Conservation (phyloP, 2,113 vertebrate genomes). For the Gymnarchus niloticus region DNA sequence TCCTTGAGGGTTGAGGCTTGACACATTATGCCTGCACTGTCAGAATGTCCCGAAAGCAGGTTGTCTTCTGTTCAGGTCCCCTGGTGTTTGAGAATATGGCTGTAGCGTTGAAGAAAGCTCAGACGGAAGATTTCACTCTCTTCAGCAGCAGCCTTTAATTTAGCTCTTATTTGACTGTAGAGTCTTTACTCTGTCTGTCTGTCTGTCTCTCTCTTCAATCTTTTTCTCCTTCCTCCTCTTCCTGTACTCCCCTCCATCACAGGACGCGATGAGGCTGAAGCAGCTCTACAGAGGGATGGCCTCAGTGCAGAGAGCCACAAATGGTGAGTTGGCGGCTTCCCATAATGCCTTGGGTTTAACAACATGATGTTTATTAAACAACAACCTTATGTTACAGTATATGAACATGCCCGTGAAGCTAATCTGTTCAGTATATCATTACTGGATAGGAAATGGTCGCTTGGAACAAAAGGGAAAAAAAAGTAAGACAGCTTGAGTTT, state of each 20-base stretch:
- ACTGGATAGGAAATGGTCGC: constrained; percentile 33
- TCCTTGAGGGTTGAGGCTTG: not conserved
- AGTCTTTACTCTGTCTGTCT: not conserved
- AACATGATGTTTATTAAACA: constrained; percentile 51
- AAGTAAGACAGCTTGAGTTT: constrained; percentile 48
- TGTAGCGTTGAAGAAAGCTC: not conserved
- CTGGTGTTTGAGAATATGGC: not conserved
- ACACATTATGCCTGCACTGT: not conserved
- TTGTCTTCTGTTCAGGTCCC: not conserved
- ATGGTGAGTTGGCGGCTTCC: constrained; percentile 55
- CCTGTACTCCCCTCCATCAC: constrained; percentile 23
- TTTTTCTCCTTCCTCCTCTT: not conserved
- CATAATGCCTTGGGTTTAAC: constrained; percentile 37
- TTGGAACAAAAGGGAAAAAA: constrained; percentile 28
- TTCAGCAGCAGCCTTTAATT: not conserved
- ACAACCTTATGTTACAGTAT: constrained; percentile 52
- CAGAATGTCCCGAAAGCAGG: not conserved
- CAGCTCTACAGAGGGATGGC: constrained; percentile 58
- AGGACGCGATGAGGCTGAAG: constrained; percentile 67
- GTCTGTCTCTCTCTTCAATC: not conserved
- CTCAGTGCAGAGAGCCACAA: constrained; percentile 65
- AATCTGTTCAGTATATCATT: constrained; percentile 44
- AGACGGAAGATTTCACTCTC: not conserved
- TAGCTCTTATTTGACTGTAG: not conserved
- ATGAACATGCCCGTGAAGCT: constrained; percentile 42